A percentile compares a stretch with the other conserved stretches of the same genome.
These are phyloP conservation scores for Paedocypris sp. DNA, from an alignment of 2,113 vertebrate genomes.

Conservation along the genomic window DNA sequence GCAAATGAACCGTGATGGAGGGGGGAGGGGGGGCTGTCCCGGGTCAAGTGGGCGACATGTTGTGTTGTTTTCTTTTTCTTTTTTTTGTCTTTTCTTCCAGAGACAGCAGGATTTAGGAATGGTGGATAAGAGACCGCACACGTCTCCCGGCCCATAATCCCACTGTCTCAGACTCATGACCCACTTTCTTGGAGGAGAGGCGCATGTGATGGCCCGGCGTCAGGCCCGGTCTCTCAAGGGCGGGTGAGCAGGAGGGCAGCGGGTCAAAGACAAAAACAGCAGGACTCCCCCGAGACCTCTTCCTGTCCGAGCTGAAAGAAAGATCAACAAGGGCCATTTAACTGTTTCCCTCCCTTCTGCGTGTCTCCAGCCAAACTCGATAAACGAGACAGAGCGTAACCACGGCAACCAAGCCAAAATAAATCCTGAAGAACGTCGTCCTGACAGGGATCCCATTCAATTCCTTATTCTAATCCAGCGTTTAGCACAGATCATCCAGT, in stretches of 20 bases:
- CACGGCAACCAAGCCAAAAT: no score
- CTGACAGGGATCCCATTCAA: slow-evolving; percentile 24
- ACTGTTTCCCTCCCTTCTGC: no score
- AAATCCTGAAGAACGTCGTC: neutral
- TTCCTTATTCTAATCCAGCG: slow-evolving; percentile 49
- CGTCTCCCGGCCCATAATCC: slow-evolving; percentile 50
- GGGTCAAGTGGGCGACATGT: neutral
- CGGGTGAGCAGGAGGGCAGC: neutral
- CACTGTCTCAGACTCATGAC: slow-evolving; percentile 61
- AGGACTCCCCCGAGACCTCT: no score
- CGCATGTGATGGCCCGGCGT: neutral
- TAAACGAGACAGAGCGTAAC: no score
- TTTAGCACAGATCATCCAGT: slow-evolving; percentile 51
- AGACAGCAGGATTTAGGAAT: slow-evolving; percentile 41
- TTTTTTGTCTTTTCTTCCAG: slow-evolving; percentile 6
- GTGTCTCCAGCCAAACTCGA: no score
- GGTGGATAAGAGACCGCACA: slow-evolving; percentile 48
- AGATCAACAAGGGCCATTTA: neutral
- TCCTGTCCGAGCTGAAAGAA: no score
- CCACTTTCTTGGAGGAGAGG: slow-evolving; percentile 62
- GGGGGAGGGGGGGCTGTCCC: neutral
- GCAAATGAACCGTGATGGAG: no score
- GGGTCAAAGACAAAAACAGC: neutral
- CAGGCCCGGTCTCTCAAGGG: neutral
- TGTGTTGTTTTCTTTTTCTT: neutral